phyloP scores from a whole-genome alignment of 1,140 invertebrate genomes.

The Drosophila oshimai region DNA sequence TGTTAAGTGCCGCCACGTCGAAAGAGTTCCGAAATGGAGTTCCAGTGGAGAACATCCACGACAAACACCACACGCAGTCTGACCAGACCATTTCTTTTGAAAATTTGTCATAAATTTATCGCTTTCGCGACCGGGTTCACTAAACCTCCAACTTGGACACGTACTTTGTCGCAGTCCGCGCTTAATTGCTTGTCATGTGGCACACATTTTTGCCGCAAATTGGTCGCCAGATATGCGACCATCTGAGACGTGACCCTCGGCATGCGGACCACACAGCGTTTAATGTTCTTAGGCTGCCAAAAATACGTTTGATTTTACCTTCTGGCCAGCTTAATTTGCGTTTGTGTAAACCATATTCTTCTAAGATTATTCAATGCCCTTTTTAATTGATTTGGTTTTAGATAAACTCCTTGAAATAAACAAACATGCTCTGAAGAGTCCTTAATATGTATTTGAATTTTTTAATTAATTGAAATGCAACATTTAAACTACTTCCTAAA shows the following conservation, averaged over 20 bases:
- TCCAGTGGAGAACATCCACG: constrained; percentile 2
- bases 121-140: constrained; percentile 71
- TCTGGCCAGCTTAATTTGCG: neutral
- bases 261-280: constrained; percentile 56
- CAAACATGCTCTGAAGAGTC: too few species aligned
- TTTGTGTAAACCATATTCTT: too few species aligned
- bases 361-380: neutral
- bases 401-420: too few species aligned
- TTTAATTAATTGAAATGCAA: too few species aligned
- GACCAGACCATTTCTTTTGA: constrained; percentile 64
- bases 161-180: constrained; percentile 41
- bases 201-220: constrained; percentile 67
- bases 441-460: too few species aligned
- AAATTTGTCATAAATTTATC: constrained; percentile 81
- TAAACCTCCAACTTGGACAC: constrained; percentile 51
- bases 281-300: constrained; percentile 22
- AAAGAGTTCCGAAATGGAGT: constrained; percentile 31
- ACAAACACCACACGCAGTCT: constrained; percentile 62
- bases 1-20: constrained; percentile 75
- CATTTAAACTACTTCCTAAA: too few species aligned
- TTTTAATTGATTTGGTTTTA: too few species aligned
- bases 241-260: constrained; percentile 37
- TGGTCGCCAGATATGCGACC: constrained; percentile 58
- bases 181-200: constrained; percentile 80
- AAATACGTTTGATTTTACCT: neutral